Evolutionary conservation across 2,113 vertebrate species (phyloP).

Genomic region (Erythrocercus mccallii): DNA sequence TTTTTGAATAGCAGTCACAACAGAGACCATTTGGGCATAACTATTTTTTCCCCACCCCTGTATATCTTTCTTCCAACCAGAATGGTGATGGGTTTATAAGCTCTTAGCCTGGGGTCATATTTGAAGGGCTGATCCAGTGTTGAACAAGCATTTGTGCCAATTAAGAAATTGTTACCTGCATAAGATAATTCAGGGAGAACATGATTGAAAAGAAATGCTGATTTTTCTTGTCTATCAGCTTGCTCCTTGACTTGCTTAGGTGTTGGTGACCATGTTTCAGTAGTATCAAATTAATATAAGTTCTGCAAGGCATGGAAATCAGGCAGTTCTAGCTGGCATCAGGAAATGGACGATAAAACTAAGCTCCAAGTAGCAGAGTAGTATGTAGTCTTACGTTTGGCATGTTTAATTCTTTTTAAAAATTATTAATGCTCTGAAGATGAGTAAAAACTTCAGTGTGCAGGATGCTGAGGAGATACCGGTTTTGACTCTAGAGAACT

Average conservation of each 20-base stretch:
- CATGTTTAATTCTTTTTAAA: not conserved
- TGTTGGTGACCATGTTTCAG: not conserved
- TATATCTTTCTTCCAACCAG: not conserved
- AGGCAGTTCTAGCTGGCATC: not conserved
- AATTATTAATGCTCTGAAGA: not conserved
- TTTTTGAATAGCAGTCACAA: not conserved
- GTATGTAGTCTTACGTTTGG: not conserved
- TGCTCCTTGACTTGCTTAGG: not conserved
- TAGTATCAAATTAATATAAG: not conserved
- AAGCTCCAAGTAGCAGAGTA: not conserved
- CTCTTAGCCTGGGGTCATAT: not conserved
- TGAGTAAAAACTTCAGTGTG: not conserved
- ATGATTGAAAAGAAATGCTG: not conserved
- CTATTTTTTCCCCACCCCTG: rapidly evolving
- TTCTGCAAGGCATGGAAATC: not conserved
- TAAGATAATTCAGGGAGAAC: not conserved
- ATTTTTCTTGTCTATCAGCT: not conserved
- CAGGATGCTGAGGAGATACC: not conserved
- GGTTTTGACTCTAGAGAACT: not conserved
- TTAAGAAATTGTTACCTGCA: not conserved
- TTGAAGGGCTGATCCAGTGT: not conserved
- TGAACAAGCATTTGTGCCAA: not conserved
- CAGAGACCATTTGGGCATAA: not conserved
- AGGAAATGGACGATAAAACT: not conserved
- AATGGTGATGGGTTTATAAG: not conserved